Base-by-base conservation (phyloP, 2,888 invertebrate genomes). In the Cotesia congregata region DNA sequence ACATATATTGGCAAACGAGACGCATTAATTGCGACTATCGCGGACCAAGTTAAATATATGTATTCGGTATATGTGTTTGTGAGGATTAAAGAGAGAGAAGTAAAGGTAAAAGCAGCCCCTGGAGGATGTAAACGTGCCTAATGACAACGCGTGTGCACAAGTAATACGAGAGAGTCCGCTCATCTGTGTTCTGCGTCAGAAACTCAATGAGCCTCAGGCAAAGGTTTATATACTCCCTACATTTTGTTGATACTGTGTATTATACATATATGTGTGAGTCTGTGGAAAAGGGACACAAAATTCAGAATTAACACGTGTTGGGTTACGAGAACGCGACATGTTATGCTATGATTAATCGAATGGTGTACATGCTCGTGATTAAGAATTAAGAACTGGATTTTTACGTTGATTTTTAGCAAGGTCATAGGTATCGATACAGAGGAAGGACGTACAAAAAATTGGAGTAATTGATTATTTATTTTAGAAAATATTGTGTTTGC, bases 21-120 rank as follows among this genome's bases (percentile, higher is more conserved):
- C 74, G 68, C 74, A 74, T 74, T 74, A 74, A 74, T 74, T 74
- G 74, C 64, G 41, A 68, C 69, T 68, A 74, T 74, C 69, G 65
- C 30, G 38, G 12, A 65, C 20, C 65, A 38, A 65, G 9, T 38
- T 50, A 50, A 50, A 50, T 50, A 9, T 50, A 50, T 50, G 4
- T 50, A 30, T 30, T 30, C 30, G 3, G 50, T 50, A 12, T 50
- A 50, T 50, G 12, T 50, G 7, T 41, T 30, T 7, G 50, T 9
- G 9, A 7, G 65, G 9, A 38, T 12, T 12, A 65, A 38, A 20
- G 38, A 65, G 65, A 20, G 12, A 9, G 38, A 20, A 20, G 38
- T 30, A 20, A 20, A 65, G 62, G 68, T 41, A 60, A 20, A 67
- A 67, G 59, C 59, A 67, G 67, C 59, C 67, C 72, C 74, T 67